Base-by-base conservation (phyloP, 1,140 invertebrate species). In the Scaptomyza pallida region DNA sequence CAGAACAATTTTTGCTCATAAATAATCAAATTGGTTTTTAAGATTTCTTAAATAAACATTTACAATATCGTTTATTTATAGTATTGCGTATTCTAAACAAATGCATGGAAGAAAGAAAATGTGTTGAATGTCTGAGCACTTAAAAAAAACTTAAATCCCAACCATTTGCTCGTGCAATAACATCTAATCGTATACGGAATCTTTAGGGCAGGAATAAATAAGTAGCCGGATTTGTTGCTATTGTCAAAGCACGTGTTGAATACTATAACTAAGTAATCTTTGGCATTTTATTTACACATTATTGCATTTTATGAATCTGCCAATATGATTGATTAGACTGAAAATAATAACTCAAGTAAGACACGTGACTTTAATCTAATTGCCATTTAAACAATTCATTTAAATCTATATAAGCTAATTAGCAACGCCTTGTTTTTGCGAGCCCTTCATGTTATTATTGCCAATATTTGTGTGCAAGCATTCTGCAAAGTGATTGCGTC, bases 121-220 rank as follows among this genome's bases (percentile, higher is more conserved):
- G 50, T 69, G 59, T 55, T 55, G 48, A 48, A 69, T 30, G 30
- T 69, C 59, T 48, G 13, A 16, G 47, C 40, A 61, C 64, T 68
- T 52, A 45, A 41, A 21, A 35, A 59, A 21, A 35, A 59, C 47
- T 40, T n/a, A 33, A 61, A 45, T 45, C 40, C 61, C 61, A 68
- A 61, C 33, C 15, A 48, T 64, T n/a, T 0, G n/a, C 23, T 16
- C 23, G 19, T 52, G 19, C 43, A 30, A 19, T n/a, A n/a, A 17
- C 8, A 3, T 8, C 21, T 51, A 15, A 62, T 43, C 50, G 61
- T 15, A 56, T 9, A 21, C 48, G 16, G 51, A 33, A 62, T 69
- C 50, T 47, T 21, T 26, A 26, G 51, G 23, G 17, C 10, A 41
- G 33, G 10, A 63, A 47, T 41, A 30, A 52, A 62, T 41, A 52